A percentile compares a stretch with the other conserved stretches of the same genome.
These are phyloP conservation scores for Willisornis vidua DNA, from an alignment of 2,113 vertebrate species.

Conservation along the genomic window DNA sequence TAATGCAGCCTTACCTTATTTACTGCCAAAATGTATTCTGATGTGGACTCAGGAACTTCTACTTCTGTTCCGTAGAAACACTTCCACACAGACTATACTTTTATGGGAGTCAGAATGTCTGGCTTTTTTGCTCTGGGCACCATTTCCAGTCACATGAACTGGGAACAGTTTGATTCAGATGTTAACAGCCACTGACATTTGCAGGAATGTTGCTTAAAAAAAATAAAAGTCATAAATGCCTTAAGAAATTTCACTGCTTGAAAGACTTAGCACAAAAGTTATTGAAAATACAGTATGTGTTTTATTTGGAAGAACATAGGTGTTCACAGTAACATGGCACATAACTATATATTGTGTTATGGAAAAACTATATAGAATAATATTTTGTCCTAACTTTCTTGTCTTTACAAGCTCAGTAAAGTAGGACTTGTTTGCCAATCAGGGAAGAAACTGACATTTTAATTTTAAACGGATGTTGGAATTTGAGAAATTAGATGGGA, in stretches of 20 bases:
- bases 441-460: neutral
- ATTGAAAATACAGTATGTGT: neutral
- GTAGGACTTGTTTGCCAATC: neutral
- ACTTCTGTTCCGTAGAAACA: neutral
- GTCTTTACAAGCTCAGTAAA: neutral
- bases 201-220: conserved; percentile 24
- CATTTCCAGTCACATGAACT: conserved; percentile 65
- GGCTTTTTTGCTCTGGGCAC: conserved; percentile 63
- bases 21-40: conserved; percentile 8
- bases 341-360: neutral
- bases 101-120: conserved; percentile 29
- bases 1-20: conserved; percentile 47
- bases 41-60: neutral
- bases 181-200: conserved; percentile 55
- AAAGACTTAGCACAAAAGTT: neutral
- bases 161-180: conserved; percentile 52
- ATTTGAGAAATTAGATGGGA: neutral
- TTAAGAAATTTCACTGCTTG: neutral
- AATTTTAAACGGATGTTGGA: neutral
- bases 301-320: neutral
- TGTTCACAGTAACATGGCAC: neutral
- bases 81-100: conserved; percentile 15
- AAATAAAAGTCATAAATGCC: neutral
- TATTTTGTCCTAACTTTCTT: neutral
- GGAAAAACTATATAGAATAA: neutral